Base-by-base conservation (phyloP, 2,113 vertebrate species). In the Saguinus midas region DNA sequence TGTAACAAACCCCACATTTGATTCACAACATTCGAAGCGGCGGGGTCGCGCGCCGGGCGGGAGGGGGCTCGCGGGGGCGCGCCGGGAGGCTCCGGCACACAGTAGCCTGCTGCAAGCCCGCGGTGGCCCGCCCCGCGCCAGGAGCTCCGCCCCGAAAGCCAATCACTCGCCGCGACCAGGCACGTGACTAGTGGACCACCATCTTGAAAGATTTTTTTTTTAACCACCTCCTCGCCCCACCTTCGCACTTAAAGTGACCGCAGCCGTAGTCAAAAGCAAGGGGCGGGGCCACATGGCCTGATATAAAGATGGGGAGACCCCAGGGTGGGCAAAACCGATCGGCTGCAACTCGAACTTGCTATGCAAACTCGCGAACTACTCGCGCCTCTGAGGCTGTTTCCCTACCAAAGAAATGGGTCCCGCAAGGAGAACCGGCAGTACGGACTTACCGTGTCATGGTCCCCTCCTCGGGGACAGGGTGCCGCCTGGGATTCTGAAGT, bases 21-120 rank as follows among this genome's bases (percentile, higher is more conserved):
- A 98, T 98, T 98, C 98, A 98, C 98, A 98, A 98, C 98, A 99
- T 98, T 98, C 95, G 96, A 96, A 98, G 97, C 98, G 97, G 98
- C 98, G 98, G 92, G 98, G 98, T 97, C 96, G 98, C 98, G 98
- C 98, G 97, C 92, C 37, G 75, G 97, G 94, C 92, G 93, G 97
- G 97, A 95, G 96, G 97, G 97, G 98, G 93, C 97, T 92, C 91
- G 86, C 95, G 92, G 96, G 96, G 80, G 86, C 92, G 96, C 95
- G 95, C 96, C 72, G 12, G 83, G 83, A 95, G 94, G 87, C 55
- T 92, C 58, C 32, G 48, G 92, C 96, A 95, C 96, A 96, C 95
- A 91, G 96, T 85, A 93, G 93, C 87, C 9, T 13, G 43, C 61
- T 0, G 66, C 66, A 35, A 50, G 90, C 86, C 76, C 6, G 52